Evolutionary conservation across 2,113 vertebrate genomes (phyloP), one percentile per base, ranked within the genome.

Genomic region (Irena cyanogastra): DNA sequence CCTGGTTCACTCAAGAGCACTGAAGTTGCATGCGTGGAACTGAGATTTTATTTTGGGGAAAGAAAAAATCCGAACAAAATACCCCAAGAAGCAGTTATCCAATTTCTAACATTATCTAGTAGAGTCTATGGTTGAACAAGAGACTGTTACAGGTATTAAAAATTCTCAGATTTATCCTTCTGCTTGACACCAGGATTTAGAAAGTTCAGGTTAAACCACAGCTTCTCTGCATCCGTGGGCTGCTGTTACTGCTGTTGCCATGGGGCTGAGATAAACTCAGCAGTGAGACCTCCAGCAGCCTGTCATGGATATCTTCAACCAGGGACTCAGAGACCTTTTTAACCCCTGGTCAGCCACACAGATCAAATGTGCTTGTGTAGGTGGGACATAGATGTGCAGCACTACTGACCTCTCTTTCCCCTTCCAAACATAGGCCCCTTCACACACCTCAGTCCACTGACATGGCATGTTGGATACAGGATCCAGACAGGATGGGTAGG

Each of bases 381-480:
- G 41, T 41, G 59, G 45, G 24, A 69, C 21, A 19, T 3, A 33
- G 16, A 52, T 6, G 23, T 20, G 44, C 30, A 65, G 19, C 44
- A 90, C 17, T 50, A 9, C 39, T 60, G 70, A 69, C 18, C 4
- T 59, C 12, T 59, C 18, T 69, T 31, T 8, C 16, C 7, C 4
- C 9, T 65, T 37, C 66, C 41, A 60, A 45, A 72, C 8, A 5
- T 4, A 3, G 0, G 0, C 12, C 12, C 11, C 28, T 61, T 69
- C 37, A 44, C 27, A n/a, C 10, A 27, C 13, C 35, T 81, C 39
- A 17, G 50, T 18, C 28, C 39, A 30, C 26, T 30, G 17, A 33
- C 0, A 0, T 7, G 17, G 23, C 26, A 16, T 1, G 1, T 12
- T 53, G 11, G 3, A n/a, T 39, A 39, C 3, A n/a, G n/a, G 24